phyloP scores from a whole-genome alignment of 2,113 vertebrate genomes.

The Cyanoramphus novaezelandiae region DNA sequence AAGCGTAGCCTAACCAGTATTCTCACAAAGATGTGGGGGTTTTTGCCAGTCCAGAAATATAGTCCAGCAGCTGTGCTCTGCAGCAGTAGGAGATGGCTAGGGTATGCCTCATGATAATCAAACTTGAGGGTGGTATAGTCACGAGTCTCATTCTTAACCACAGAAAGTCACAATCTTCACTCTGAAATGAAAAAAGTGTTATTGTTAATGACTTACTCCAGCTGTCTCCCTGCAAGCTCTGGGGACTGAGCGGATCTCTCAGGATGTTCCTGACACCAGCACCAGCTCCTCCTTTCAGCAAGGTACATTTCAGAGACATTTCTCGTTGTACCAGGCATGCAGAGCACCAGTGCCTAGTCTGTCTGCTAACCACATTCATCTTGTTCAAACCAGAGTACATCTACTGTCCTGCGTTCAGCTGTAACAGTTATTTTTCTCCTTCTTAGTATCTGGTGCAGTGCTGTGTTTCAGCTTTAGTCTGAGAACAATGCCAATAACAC shows the following conservation, averaged over 20 bases:
- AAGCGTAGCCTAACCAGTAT: background rate
- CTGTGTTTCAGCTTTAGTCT: background rate
- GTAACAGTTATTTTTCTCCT: background rate
- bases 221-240: background rate
- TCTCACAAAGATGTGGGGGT: background rate
- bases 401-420: background rate
- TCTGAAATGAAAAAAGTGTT: background rate
- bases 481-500: background rate
- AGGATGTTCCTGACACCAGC: background rate
- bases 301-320: background rate
- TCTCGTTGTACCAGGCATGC: background rate
- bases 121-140: background rate
- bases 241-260: rapidly evolving
- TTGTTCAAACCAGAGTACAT: background rate
- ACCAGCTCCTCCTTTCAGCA: background rate
- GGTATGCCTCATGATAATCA: background rate
- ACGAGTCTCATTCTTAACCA: background rate
- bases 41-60: background rate
- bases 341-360: background rate
- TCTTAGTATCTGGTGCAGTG: background rate
- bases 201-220: background rate
- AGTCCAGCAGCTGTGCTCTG: background rate
- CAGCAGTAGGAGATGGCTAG: background rate
- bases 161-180: background rate
- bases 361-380: background rate